Evolutionary conservation across 2,113 vertebrate genomes (phyloP), one percentile per base, ranked within the genome.

Genomic region (Plecotus auritus): DNA sequence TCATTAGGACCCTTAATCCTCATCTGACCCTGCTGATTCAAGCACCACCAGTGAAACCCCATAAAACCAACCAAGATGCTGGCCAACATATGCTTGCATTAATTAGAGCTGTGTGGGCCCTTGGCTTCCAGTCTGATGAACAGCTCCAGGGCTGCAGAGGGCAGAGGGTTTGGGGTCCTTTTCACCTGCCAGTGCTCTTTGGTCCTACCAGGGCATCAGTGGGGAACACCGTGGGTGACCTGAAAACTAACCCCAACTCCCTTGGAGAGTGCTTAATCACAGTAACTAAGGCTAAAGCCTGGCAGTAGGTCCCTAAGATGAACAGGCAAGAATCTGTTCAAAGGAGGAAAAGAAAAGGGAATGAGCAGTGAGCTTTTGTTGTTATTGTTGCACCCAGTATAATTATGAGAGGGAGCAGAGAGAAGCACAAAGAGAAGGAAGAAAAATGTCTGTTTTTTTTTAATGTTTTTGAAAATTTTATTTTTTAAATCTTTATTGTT

Each of bases 1-100:
- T 98, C 97, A 98, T 98, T 98, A 98, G 96, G 96, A 95, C 83
- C 95, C 95, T 98, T 97, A 97, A 98, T 97, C 97, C 97, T 98
- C 97, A 98, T 94, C 91, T 97, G 97, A 98, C 97, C 98, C 95
- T 90, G 95, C 80, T 82, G 85, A 95, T 96, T 97, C 97, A 87
- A 96, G 85, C 93, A 86, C 91, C 72, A 18, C 95, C 78, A 93
- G 95, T 40, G 87, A 98, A 97, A 95, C 91, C 96, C 96, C 85
- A 91, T 97, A 98, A 98, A 98, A 97, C 66, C 35, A 35, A 96
- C 83, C 35, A 96, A 95, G 90, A 96, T 94, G 91, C 97, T 97
- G 98, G 93, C 94, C 97, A 97, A 96, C 98, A 97, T 88, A 84
- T 95, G 97, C 96, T 95, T 96, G 51, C 74, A 30, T 97, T 98